Evolutionary conservation across 2,888 invertebrate genomes (phyloP), one percentile per base, ranked within the genome.

Genomic region (Belgica antarctica): DNA sequence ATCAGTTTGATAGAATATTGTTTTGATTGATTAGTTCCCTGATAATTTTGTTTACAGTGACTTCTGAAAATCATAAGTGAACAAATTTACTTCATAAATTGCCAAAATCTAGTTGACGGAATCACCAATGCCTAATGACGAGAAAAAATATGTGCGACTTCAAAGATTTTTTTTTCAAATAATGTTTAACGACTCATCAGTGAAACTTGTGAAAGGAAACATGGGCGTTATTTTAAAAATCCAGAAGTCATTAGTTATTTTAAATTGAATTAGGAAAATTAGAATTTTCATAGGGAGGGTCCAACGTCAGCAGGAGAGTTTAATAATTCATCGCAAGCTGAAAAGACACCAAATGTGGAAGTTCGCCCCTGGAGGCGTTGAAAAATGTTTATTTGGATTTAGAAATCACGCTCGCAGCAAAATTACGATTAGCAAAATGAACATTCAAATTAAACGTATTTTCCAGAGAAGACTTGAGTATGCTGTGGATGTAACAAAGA

Each of bases 171-270:
- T 5, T 46, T 46, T 12, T 46, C 12, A 12, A 46, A 46, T 12
- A 46, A 15, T 46, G 12, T 12, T 27, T 27, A 59, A 59, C 19
- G 36, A 31, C 17, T 62, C 34, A 34, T 15, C 12, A 61, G 31
- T 27, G 4, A 27, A 59, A 59, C n/a, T 2, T n/a, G 8, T 27
- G 12, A 62, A 62, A 17, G n/a, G 41, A 65, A 41, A 27, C 47
- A 25, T 25, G 47, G 65, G 65, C 65, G 65, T 65, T n/a, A 47
- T 46, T 41, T 47, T 17, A 27, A 65, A 65, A 62, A 36, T 65
- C 41, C 65, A 65, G 65, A 65, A 65, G 65, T 65, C 65, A 65
- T 65, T 65, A 65, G 65, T 65, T 65, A 65, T 65, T 65, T 46
- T 65, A 28, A 62, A 46, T 65, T 47, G 41, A 65, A 65, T 65